phyloP scores from a whole-genome alignment of 1,140 invertebrate species.

The Meloidogyne floridensis region DNA sequence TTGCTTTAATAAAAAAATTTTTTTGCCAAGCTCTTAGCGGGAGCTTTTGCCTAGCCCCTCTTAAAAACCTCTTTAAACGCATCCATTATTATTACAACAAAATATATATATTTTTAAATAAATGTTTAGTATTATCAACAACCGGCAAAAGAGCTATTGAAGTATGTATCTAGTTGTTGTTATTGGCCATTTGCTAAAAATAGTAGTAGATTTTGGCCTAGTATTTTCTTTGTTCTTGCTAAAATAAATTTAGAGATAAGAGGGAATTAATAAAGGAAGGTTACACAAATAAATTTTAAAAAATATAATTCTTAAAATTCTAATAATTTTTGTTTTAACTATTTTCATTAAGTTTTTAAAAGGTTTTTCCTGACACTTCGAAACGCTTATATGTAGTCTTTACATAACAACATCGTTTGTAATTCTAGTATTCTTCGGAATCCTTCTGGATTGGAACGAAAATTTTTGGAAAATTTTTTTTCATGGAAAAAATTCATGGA shows the following conservation, averaged over 20 bases:
- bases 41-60: neutral
- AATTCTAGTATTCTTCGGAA: too few relatives aligned
- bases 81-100: slow-evolving; percentile 1
- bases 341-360: too few relatives aligned
- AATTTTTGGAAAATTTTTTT: too few relatives aligned
- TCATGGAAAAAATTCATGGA: too few relatives aligned
- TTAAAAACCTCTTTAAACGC: neutral
- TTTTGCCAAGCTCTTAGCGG: slow-evolving; percentile 5
- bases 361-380: too few relatives aligned
- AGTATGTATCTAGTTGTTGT: neutral
- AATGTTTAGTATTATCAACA: slow-evolving; percentile 10
- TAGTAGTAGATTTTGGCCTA: too few relatives aligned
- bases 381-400: too few relatives aligned
- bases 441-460: too few relatives aligned
- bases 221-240: neutral
- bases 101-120: neutral
- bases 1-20: neutral
- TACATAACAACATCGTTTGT: too few relatives aligned
- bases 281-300: neutral
- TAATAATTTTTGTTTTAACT: too few relatives aligned
- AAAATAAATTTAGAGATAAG: neutral
- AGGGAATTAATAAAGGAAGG: neutral
- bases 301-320: too few relatives aligned
- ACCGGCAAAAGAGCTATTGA: slow-evolving; percentile 6
- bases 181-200: neutral